Percentiles rank a stretch among this genome's conserved stretches.
phyloP scores from a whole-genome alignment of 1,140 invertebrate species.

The Drosophila kohkoa region DNA sequence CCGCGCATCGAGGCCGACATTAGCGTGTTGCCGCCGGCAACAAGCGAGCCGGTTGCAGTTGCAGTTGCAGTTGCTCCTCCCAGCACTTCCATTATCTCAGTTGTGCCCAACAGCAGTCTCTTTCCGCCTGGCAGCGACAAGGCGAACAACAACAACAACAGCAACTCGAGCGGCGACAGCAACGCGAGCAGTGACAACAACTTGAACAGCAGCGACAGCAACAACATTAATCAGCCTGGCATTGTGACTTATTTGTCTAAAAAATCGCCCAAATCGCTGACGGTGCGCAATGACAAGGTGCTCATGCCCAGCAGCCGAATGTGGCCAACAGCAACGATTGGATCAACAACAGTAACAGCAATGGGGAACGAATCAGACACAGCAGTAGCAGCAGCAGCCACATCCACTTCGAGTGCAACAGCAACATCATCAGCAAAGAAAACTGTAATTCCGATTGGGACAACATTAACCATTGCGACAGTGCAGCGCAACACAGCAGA shows the following conservation, averaged over 20 bases:
- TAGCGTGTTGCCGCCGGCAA: background rate
- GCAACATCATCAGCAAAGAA: background rate
- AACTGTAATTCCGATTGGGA: background rate
- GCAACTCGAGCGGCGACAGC: background rate
- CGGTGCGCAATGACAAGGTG: background rate
- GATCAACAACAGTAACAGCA: background rate
- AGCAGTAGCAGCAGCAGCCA: background rate
- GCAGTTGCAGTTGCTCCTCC: background rate
- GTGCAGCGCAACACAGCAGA: too few species aligned
- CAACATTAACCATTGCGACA: too few species aligned
- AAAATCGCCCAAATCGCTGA: background rate
- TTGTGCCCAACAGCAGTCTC: too few species aligned
- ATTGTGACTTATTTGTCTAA: background rate
- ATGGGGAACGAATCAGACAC: background rate
- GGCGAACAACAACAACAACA: background rate
- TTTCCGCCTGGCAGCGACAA: too few species aligned
- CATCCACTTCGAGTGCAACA: background rate
- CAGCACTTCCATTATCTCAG: too few species aligned
- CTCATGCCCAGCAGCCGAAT: background rate
- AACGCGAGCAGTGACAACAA: background rate
- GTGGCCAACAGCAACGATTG: background rate
- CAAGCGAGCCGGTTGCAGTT: background rate
- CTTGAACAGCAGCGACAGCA: background rate
- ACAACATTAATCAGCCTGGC: background rate
- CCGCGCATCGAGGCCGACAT: constrained; percentile 32